These are phyloP conservation scores for Synergus laeviventris DNA, from an alignment of 2,888 invertebrate species.

Conservation along the genomic window DNA sequence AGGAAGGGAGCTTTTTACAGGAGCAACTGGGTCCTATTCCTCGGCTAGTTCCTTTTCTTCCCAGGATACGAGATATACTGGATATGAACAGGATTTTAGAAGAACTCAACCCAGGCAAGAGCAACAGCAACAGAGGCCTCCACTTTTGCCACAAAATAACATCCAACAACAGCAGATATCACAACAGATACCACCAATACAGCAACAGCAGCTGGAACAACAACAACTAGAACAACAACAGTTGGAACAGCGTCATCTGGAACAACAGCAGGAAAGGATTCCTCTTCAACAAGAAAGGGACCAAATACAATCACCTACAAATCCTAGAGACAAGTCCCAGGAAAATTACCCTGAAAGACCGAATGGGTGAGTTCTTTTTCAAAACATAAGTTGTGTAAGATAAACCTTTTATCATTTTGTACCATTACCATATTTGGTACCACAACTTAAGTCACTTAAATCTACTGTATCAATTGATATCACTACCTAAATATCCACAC, in stretches of 20 bases:
- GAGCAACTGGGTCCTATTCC: slow-evolving; percentile 44
- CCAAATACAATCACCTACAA: slow-evolving; percentile 45
- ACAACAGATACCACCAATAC: slow-evolving; percentile 42
- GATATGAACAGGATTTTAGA: slow-evolving; percentile 65
- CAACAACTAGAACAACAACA: slow-evolving; percentile 46
- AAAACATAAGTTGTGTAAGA: not conserved
- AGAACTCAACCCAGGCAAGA: slow-evolving; percentile 59
- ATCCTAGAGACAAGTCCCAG: slow-evolving; percentile 53
- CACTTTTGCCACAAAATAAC: slow-evolving; percentile 47
- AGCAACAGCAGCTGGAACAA: slow-evolving; percentile 40
- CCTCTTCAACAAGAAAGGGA: slow-evolving; percentile 24
- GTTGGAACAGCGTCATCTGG: slow-evolving; percentile 49
- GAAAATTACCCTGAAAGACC: slow-evolving; percentile 66
- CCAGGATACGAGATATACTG: slow-evolving; percentile 63
- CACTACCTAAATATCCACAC: too few relatives aligned
- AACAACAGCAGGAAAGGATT: slow-evolving; percentile 47
- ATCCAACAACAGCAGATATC: slow-evolving; percentile 45
- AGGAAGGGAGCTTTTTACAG: slow-evolving; percentile 22
- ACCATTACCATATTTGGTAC: too few relatives aligned
- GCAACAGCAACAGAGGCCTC: slow-evolving; percentile 48
- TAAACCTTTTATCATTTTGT: too few relatives aligned
- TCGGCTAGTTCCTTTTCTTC: slow-evolving; percentile 56
- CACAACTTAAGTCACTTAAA: too few relatives aligned
- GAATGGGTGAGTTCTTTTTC: slow-evolving; percentile 60
- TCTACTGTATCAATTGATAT: too few relatives aligned